A percentile compares a stretch with the other conserved stretches of the same genome.
Evolutionary conservation across 2,113 vertebrate genomes (phyloP).

Genomic region (Tyto alba): DNA sequence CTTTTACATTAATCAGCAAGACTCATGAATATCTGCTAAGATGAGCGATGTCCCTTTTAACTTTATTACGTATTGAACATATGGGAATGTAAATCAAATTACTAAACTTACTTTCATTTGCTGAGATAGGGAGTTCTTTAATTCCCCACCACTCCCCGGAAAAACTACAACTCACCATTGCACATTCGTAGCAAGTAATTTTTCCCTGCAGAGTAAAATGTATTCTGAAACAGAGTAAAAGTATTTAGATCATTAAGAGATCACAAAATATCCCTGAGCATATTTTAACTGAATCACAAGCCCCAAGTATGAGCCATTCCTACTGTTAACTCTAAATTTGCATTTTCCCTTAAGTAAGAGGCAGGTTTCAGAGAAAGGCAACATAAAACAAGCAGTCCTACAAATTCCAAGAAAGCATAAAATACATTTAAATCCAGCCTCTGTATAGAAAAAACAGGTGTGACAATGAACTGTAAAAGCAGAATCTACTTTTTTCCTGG

Average conservation of each 20-base stretch:
- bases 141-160: fast-evolving
- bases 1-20: neutral
- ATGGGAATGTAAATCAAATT: neutral
- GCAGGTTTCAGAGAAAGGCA: neutral
- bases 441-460: fast-evolving
- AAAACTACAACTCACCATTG: slow-evolving; percentile 83
- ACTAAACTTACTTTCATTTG: neutral
- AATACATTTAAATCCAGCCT: neutral
- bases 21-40: neutral
- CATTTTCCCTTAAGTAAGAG: neutral
- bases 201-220: slow-evolving; percentile 96
- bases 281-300: neutral
- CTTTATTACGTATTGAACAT: neutral
- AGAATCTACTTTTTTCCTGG: neutral
- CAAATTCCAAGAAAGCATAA: neutral
- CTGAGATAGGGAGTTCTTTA: neutral
- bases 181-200: slow-evolving; percentile 98
- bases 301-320: neutral
- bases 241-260: neutral
- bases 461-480: neutral
- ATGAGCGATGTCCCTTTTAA: neutral
- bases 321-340: neutral
- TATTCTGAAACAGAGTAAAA: slow-evolving; percentile 76
- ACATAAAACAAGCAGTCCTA: neutral
- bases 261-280: neutral